Base-by-base conservation (phyloP, 2,113 vertebrate genomes). In the Callocephalon fimbriatum region DNA sequence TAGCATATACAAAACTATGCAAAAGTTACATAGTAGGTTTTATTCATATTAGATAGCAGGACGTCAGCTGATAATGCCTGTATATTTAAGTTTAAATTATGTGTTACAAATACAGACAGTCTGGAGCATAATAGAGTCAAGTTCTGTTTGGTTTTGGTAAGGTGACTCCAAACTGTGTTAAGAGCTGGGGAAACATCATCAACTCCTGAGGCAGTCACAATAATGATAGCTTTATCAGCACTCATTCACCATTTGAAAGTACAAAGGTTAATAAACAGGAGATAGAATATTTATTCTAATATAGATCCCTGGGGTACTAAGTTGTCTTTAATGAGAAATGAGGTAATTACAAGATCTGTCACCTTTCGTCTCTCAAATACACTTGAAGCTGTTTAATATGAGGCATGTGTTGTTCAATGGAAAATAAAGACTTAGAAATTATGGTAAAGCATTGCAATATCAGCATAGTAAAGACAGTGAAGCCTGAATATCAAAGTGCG, bases 281-380 rank as follows among this genome's bases (percentile, higher is more conserved):
- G 89, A 92, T 86, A 87, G 89, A 94, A 93, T 95, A 94, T 92
- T 92, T 93, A 95, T 95, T 95, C 93, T 81, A 72, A 94, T 91
- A 56, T 35, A 58, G 18, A 32, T 91, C 95, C 88, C 91, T 38
- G 20, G 66, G 71, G 95, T 89, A 58, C 53, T 91, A 91, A 96
- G 86, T 92, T 84, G 75, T 93, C 77, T 75, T 94, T 96, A 94
- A 96, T 97, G 95, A 97, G 91, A 96, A 97, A 96, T 90, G 93
- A 97, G 91, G 91, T 95, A 95, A 97, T 97, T 95, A 95, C 86
- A 53, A 72, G 47, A 85, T 94, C 94, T 97, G 73, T 91, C 96
- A 97, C 96, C 95, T 96, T 95, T 92, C 0, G 35, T 95, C 88
- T 95, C 94, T 84, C 94, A 94, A 72, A 95, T 91, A 89, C 40